A percentile compares a stretch with the other conserved stretches of the same genome.
phyloP scores from a whole-genome alignment of 2,888 invertebrate genomes.

The Pantelozetes paolii region DNA sequence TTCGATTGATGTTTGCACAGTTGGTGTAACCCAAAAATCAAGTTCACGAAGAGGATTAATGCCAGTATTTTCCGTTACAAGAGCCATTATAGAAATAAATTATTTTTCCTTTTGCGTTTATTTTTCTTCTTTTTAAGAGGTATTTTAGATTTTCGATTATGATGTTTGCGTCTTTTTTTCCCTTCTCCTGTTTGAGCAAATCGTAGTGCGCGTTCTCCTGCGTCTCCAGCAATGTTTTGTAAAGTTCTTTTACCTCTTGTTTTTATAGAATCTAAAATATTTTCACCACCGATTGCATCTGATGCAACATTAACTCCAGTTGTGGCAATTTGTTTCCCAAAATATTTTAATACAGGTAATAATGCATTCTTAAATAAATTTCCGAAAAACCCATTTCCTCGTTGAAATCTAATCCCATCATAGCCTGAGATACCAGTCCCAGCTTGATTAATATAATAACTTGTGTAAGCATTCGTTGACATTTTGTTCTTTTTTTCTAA shows the following conservation, averaged over 20 bases:
- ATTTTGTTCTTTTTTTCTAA: background rate
- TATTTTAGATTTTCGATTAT: background rate
- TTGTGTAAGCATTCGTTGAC: background rate
- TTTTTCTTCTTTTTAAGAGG: background rate
- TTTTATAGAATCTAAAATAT: background rate
- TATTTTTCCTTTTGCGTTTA: background rate
- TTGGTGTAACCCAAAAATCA: constrained; percentile 7
- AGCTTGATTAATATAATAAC: constrained; percentile 32
- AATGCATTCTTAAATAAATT: background rate
- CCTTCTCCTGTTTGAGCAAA: constrained; percentile 8
- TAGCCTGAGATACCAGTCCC: constrained; percentile 20
- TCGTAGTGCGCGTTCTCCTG: background rate
- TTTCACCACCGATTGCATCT: background rate
- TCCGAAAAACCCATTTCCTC: constrained; percentile 31
- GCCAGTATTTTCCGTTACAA: no score
- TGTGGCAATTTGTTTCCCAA: background rate
- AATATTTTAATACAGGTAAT: constrained; percentile 21
- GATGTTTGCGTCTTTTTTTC: background rate
- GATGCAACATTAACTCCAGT: constrained; percentile 4
- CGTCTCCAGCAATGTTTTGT: background rate
- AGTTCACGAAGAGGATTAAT: background rate
- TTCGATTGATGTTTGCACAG: constrained; percentile 31
- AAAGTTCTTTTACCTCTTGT: background rate
- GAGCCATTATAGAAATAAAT: no score
- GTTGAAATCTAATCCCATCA: constrained; percentile 31